phyloP scores from a whole-genome alignment of 2,797 vertebrate genomes.

The Hylomyscus alleni region DNA sequence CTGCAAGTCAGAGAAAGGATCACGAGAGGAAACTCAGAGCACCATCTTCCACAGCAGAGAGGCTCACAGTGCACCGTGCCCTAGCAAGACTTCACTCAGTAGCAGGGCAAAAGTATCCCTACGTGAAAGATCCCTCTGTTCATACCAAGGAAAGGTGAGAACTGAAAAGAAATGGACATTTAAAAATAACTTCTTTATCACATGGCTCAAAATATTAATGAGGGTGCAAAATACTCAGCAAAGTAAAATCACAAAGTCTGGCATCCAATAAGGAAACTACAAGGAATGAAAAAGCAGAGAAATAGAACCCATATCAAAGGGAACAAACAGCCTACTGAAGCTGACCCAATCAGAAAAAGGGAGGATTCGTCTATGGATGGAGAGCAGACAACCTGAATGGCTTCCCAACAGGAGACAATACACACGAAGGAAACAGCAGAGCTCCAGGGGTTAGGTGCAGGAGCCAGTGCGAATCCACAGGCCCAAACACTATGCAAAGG shows the following conservation, averaged over 20 bases:
- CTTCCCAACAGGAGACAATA: neutral
- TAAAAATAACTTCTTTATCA: neutral
- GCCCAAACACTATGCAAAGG: neutral
- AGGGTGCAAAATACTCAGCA: neutral
- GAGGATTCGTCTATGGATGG: neutral
- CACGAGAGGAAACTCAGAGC: rapidly evolving
- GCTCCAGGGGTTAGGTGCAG: neutral
- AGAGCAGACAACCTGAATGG: neutral
- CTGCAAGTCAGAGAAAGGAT: neutral
- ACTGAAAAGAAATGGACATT: neutral
- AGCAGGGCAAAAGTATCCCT: neutral
- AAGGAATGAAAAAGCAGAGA: neutral
- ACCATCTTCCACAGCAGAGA: neutral
- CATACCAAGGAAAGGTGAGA: neutral
- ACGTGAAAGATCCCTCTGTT: neutral
- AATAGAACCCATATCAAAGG: neutral
- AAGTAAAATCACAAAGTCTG: neutral
- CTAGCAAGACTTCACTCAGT: neutral
- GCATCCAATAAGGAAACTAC: neutral
- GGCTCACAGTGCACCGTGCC: rapidly evolving
- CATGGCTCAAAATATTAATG: neutral
- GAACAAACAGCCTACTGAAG: neutral
- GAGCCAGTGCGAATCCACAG: neutral
- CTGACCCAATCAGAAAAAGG: neutral
- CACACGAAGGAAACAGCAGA: neutral